phyloP scores from a whole-genome alignment of 2,797 vertebrate species.

The Sternotherus odoratus region DNA sequence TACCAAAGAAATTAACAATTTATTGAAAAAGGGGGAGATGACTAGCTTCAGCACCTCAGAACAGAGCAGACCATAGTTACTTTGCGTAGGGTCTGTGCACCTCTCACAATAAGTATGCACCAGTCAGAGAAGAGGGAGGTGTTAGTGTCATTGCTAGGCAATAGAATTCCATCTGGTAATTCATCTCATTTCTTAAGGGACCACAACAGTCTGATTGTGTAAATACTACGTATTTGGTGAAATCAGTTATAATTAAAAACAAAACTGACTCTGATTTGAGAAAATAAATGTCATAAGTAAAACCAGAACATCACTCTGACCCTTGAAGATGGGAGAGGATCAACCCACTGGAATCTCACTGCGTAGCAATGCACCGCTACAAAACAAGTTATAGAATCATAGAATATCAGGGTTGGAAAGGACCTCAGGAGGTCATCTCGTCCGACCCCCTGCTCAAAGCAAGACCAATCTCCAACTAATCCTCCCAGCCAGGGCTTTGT shows the following conservation, averaged over 20 bases:
- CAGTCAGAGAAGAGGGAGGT: neutral
- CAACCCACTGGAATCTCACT: neutral
- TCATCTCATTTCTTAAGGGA: neutral
- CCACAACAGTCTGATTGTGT: neutral
- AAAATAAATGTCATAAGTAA: neutral
- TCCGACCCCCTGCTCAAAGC: too few species aligned
- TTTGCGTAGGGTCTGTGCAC: neutral
- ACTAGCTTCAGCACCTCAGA: neutral
- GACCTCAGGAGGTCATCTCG: too few species aligned
- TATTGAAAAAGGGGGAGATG: neutral
- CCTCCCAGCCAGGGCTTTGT: too few species aligned
- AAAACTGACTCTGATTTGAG: neutral
- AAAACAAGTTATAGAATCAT: neutral
- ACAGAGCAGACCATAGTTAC: neutral
- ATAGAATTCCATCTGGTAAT: neutral
- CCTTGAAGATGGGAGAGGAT: neutral
- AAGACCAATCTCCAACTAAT: too few species aligned
- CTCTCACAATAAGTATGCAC: neutral
- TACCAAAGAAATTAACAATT: too few species aligned
- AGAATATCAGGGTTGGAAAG: too few species aligned
- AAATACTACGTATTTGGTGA: neutral
- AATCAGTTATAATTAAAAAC: neutral
- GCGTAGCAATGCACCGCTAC: neutral
- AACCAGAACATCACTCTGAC: neutral
- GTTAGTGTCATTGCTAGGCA: neutral